Base-by-base conservation (phyloP, 1,140 invertebrate genomes). In the Apis florea region DNA sequence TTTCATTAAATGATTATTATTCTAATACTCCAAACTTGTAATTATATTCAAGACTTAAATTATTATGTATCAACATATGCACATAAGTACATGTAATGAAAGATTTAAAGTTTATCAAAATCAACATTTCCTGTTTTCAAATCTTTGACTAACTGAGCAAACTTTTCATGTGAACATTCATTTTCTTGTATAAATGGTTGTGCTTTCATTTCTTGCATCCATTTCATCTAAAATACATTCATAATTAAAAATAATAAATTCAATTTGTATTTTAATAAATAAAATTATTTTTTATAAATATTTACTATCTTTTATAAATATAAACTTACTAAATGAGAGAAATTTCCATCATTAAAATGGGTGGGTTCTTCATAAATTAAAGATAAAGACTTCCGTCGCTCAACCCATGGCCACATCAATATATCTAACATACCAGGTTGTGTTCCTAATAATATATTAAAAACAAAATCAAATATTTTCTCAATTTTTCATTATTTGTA, bases 331-430 rank as follows among this genome's bases (percentile, higher is more conserved):
- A 83, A 51, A 21, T 79, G 66, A 12, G 83, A 70, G 21, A 84
- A 89, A 53, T 70, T 85, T 15, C 76, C 79, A 31, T 83, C 78
- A 19, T 85, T 75, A n/a, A 87, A 69, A 79, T 69, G 75, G 6
- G 72, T 66, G 26, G 84, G 61, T 31, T 83, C 66, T 21, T 83
- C 75, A 12, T 83, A 85, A 74, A 92, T 78, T 56, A 92, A 19
- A 70, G 90, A 83, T n/a, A 92, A 74, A 64, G 89, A 79, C 68
- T 92, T 92, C 26, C 89, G 87, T 64, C 90, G 76, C 72, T 92
- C 91, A 51, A 91, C 89, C 90, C 91, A 92, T 5, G 91, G 91
- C 91, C 91, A 92, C 85, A 92, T 92, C 19, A 90, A 19, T 75
- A 92, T 74, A 54, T 92, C 91, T 21, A 92, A 24, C 56, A 92